Percentiles rank a stretch among this genome's conserved stretches.
Evolutionary conservation across 92 coral and sea anemone species (phyloP).

Genomic region (Palythoa grandiflora): DNA sequence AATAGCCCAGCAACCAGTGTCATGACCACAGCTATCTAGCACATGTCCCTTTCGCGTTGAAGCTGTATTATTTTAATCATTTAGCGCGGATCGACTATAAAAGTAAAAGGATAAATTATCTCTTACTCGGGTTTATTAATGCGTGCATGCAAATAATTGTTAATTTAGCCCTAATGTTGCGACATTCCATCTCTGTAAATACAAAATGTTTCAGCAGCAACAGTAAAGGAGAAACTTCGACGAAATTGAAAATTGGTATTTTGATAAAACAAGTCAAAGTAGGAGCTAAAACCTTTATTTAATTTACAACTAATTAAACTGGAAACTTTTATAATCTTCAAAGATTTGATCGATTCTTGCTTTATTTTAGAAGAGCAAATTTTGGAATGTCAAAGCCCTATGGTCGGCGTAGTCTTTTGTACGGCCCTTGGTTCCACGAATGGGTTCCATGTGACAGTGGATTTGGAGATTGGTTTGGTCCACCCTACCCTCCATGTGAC

Average conservation of each 20-base stretch:
- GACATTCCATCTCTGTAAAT: too few species aligned
- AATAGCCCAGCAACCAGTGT: too few species aligned
- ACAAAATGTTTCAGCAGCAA: too few species aligned
- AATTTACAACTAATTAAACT: neutral
- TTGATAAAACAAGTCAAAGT: neutral
- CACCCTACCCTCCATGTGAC: slow-evolving; percentile 3
- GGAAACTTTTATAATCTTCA: neutral
- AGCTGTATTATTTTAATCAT: too few species aligned
- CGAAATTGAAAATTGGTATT: neutral
- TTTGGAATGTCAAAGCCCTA: neutral
- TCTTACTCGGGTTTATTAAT: too few species aligned
- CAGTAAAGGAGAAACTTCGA: too few species aligned
- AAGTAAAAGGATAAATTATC: too few species aligned
- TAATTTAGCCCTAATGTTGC: too few species aligned
- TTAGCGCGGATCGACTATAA: too few species aligned
- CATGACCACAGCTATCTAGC: too few species aligned
- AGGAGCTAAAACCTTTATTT: neutral
- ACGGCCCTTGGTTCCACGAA: slow-evolving; percentile 17
- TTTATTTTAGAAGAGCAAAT: neutral
- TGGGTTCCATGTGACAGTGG: slow-evolving; percentile 7
- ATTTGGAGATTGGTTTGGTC: slow-evolving; percentile 6
- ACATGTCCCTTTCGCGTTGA: too few species aligned
- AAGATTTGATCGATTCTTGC: neutral
- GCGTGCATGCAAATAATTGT: too few species aligned
- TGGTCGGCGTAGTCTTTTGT: neutral